Conservation (phyloP, 2,797 vertebrate genomes). For the Triplophysa bombifrons region DNA sequence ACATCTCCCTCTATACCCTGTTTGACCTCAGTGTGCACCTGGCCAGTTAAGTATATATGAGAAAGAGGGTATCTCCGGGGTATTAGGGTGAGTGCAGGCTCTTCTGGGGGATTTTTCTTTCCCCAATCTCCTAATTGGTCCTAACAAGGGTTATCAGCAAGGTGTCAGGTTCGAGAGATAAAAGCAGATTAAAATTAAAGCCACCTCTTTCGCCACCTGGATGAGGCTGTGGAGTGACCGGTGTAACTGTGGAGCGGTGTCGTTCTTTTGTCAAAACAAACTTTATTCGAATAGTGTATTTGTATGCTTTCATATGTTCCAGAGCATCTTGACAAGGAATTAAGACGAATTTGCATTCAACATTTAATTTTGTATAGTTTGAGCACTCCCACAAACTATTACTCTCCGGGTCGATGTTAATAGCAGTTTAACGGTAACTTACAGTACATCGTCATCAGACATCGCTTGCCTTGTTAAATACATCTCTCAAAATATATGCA, state of each 20-base stretch:
- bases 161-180: constrained; percentile 57
- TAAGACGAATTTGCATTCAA: background rate
- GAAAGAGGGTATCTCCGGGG: constrained; percentile 45
- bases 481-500: background rate
- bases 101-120: constrained; percentile 47
- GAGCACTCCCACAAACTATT: background rate
- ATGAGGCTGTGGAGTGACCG: constrained; percentile 16
- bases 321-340: background rate
- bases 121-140: constrained; percentile 60
- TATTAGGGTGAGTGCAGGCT: constrained; percentile 48
- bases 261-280: background rate
- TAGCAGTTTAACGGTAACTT: background rate
- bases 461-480: background rate
- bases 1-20: constrained; percentile 47
- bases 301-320: background rate
- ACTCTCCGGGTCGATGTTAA: background rate
- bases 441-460: background rate
- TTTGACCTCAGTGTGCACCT: constrained; percentile 50
- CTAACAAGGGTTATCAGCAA: constrained; percentile 50
- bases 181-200: constrained; percentile 41
- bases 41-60: constrained; percentile 56
- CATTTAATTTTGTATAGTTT: background rate
- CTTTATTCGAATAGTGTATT: background rate
- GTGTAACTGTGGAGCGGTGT: background rate
- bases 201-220: constrained; percentile 34